Conservation (phyloP, 2,113 vertebrate species). For the Ammodytes marinus region DNA sequence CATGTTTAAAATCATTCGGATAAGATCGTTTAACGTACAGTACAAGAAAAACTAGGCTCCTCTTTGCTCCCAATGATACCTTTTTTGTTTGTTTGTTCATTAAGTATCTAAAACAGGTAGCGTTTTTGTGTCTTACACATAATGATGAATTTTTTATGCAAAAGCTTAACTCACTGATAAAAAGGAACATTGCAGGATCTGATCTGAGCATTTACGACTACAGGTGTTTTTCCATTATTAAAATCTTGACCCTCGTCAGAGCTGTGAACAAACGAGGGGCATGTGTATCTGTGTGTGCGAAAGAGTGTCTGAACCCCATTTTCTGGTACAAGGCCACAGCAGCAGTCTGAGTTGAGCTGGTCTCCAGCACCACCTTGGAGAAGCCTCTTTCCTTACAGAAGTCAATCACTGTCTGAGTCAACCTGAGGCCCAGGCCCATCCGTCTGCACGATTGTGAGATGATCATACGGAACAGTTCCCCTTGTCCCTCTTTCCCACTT, state of each 20-base stretch:
- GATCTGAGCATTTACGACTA: background rate
- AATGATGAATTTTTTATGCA: background rate
- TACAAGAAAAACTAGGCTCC: background rate
- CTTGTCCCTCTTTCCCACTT: conserved; percentile 49
- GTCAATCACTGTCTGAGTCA: conserved; percentile 66
- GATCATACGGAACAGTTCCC: conserved; percentile 78
- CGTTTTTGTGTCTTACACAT: background rate
- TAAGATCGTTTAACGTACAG: background rate
- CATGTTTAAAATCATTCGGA: background rate
- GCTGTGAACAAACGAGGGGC: background rate
- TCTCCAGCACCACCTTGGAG: conserved; percentile 73
- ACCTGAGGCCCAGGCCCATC: conserved; percentile 66
- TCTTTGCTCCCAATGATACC: too few species aligned
- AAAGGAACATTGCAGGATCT: background rate
- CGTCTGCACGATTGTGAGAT: conserved; percentile 72
- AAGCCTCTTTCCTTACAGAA: conserved; percentile 78
- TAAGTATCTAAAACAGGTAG: background rate
- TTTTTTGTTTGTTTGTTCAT: too few species aligned
- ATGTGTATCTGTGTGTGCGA: background rate
- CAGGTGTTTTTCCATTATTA: conserved; percentile 77
- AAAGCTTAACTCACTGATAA: background rate
- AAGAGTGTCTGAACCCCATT: conserved; percentile 67
- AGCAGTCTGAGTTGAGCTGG: conserved; percentile 69
- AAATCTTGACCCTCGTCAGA: conserved; percentile 50
- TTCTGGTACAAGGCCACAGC: conserved; percentile 76